Evolutionary conservation across 2,888 invertebrate genomes (phyloP), one percentile per base, ranked within the genome.

Genomic region (Nomada flava): DNA sequence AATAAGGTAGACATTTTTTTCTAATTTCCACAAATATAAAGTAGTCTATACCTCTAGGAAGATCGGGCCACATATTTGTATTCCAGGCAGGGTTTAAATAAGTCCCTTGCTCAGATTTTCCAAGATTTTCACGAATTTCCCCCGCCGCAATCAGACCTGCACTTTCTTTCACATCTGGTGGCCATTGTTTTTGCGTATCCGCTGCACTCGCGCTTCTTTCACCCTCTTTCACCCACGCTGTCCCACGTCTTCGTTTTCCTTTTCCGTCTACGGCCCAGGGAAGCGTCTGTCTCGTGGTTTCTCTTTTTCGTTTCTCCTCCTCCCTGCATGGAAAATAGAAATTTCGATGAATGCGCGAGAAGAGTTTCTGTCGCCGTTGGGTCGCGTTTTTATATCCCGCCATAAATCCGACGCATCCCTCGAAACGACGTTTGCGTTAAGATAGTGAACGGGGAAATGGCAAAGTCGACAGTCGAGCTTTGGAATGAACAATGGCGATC

Each of bases 181-280:
- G 50, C 74, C 74, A 77, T 74, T 77, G 74, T 77, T 73, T 67
- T 52, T 67, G 26, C 20, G 65, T 76, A 36, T 69, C 47, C 72
- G 63, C 11, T 36, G 59, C 20, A 29, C 20, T 47, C 69, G n/a
- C 18, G n/a, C 47, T 26, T 47, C 47, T 57, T 69, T 57, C 23
- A 23, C 29, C n/a, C n/a, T 50, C 29, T 52, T n/a, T 36, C 10
- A n/a, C 18, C 44, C 62, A n/a, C 18, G 5, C 18, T 9, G 29
- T 15, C n/a, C 26, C 42, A 7, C 9, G 15, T 20, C 65, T 29
- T 55, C 67, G 18, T 70, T 70, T 47, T 59, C 47, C 59, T 70
- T 50, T 11, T 29, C 47, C 47, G 29, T 50, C 70, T 15, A 29
- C 47, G 59, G 57, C 47, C 18, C 63, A 23, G 42, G n/a, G 18